phyloP scores from a whole-genome alignment of 2,888 invertebrate genomes.

The Lapara coniferarum region DNA sequence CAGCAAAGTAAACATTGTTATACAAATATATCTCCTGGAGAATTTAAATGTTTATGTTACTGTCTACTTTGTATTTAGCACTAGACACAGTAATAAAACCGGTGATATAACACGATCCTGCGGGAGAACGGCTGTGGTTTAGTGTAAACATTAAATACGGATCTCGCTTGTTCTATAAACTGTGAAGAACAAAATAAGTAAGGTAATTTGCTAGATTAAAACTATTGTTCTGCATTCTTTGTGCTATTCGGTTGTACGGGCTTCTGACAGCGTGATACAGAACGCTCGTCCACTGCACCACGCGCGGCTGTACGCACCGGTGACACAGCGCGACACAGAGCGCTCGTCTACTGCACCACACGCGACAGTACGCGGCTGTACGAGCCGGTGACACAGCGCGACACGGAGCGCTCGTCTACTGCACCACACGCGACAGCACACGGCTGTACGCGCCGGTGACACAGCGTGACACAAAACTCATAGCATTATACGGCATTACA shows the following conservation, averaged over 20 bases:
- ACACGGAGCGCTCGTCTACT: conserved; percentile 12
- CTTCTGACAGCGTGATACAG: not conserved
- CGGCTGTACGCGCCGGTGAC: conserved; percentile 1
- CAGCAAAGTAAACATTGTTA: not conserved
- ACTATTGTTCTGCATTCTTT: too few relatives aligned
- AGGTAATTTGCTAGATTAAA: not conserved
- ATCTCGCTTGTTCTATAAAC: not conserved
- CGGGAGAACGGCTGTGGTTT: not conserved
- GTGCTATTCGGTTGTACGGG: not conserved
- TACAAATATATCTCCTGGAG: not conserved
- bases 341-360: conserved; percentile 17
- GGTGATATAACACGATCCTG: not conserved
- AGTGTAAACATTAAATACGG: not conserved
- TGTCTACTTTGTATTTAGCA: not conserved
- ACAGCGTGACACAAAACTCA: conserved; percentile 7
- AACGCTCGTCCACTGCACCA: not conserved
- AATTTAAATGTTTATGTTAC: conserved; percentile 1
- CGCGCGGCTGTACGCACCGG: not conserved
- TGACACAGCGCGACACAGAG: conserved; percentile 9
- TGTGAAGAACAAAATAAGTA: not conserved
- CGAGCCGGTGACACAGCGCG: conserved; percentile 17
- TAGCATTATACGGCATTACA: too few relatives aligned
- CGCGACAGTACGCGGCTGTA: conserved; percentile 13
- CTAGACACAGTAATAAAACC: conserved; percentile 13
- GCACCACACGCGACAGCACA: conserved; percentile 4